phyloP scores from a whole-genome alignment of 2,888 invertebrate genomes.

The Parnassius glacialis region DNA sequence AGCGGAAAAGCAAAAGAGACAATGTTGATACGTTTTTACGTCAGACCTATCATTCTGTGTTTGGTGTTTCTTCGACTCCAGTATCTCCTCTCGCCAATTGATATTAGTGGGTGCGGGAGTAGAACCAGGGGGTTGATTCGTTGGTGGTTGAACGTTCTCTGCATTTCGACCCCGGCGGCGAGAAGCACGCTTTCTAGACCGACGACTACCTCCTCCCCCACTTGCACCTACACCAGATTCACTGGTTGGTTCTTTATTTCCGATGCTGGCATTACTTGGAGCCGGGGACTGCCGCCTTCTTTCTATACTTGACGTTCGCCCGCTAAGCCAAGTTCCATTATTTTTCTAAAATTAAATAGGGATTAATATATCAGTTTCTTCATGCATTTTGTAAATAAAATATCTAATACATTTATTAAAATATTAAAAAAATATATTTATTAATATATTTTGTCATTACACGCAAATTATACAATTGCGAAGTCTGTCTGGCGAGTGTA shows the following conservation, averaged over 20 bases:
- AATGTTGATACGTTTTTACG: too few relatives aligned
- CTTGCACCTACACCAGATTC: slow-evolving; percentile 30
- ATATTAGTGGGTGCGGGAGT: slow-evolving; percentile 47
- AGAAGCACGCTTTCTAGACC: slow-evolving; percentile 37
- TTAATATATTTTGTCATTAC: too few relatives aligned
- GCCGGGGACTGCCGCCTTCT: slow-evolving; percentile 58
- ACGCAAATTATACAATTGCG: too few relatives aligned
- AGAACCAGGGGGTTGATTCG: slow-evolving; percentile 39
- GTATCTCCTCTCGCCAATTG: slow-evolving; percentile 75
- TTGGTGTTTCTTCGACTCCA: slow-evolving; percentile 66
- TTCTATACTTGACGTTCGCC: slow-evolving; percentile 57
- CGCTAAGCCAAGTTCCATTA: slow-evolving; percentile 52
- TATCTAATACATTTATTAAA: too few relatives aligned
- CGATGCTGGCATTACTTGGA: slow-evolving; percentile 28
- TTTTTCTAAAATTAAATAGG: slow-evolving; percentile 45
- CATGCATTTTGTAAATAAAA: not conserved
- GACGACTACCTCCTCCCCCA: slow-evolving; percentile 32
- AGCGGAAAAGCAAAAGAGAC: too few relatives aligned
- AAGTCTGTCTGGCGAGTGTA: too few relatives aligned
- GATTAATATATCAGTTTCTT: too few relatives aligned
- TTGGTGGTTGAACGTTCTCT: slow-evolving; percentile 43
- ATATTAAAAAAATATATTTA: too few relatives aligned
- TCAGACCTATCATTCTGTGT: slow-evolving; percentile 54
- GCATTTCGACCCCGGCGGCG: slow-evolving; percentile 41
- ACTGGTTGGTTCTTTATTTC: slow-evolving; percentile 15